Evolutionary conservation across 2,797 vertebrate genomes (phyloP), one percentile per base, ranked within the genome.

Genomic region (Danio jaintianensis): DNA sequence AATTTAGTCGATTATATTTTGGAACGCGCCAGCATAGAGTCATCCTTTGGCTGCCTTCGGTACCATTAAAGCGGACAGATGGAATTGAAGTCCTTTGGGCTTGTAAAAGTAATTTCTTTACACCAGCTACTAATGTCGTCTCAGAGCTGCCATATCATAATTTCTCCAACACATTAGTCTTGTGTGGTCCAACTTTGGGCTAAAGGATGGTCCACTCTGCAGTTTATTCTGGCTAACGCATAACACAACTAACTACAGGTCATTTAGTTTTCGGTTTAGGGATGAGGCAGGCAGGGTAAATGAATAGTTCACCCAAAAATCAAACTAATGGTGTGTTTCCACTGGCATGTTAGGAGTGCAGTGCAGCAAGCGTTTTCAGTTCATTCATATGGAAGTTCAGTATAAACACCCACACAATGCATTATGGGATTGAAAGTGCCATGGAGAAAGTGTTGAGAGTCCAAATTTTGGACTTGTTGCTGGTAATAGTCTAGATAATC

Each of bases 1-100:
- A 85, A 92, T 93, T 92, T 92, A 86, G 88, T 82, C 92, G 92
- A 94, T 94, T 92, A 92, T 86, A 87, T 86, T 83, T 90, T 92
- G 92, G 91, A 91, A 82, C 82, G 67, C 81, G 86, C 80, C 86
- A 86, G 89, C 89, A 90, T 90, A 82, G 87, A 92, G 88, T 92
- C 90, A 89, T 91, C 89, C 90, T 87, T 90, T 91, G 91, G 91
- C 91, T 86, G 85, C 88, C 88, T 83, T 90, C 78, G 78, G 85
- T 86, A 90, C 91, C 84, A 93, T 92, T 93, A 89, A 93, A 92
- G 87, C 86, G 89, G 91, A 90, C 93, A 94, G 93, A 94, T 93
- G 92, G 91, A 90, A 90, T 92, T 85, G 81, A 63, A 86, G 81
- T 90, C 91, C 90, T 90, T 84, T 84, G 92, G 82, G 80, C 80